These are phyloP conservation scores for Troglohyphantes excavatus DNA, from an alignment of 2,888 invertebrate genomes.

Conservation along the genomic window DNA sequence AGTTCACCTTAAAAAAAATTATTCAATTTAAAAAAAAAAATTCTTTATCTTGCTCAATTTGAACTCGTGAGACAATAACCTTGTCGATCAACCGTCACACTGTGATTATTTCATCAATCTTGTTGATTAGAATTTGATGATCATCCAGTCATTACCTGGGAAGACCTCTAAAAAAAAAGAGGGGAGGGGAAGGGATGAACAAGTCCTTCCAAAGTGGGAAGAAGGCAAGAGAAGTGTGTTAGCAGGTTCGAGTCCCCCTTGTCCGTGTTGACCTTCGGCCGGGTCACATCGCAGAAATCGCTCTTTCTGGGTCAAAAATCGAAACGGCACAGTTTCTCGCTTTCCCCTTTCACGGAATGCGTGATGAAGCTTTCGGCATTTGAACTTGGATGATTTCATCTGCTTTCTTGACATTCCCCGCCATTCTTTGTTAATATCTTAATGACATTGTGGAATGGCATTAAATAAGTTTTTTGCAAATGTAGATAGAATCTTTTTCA, in stretches of 20 bases:
- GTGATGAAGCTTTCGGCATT: neutral
- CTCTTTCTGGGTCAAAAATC: conserved; percentile 60
- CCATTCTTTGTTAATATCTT: no score
- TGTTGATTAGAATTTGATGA: no score
- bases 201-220: neutral
- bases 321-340: conserved; percentile 51
- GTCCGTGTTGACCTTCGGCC: conserved; percentile 61
- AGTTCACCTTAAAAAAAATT: no score
- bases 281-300: conserved; percentile 26
- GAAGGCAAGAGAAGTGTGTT: conserved; percentile 53
- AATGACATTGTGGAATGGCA: no score
- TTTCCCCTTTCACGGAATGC: conserved; percentile 10
- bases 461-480: no score
- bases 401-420: neutral
- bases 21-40: no score
- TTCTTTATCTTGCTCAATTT: no score
- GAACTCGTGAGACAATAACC: no score
- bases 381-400: conserved; percentile 22
- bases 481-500: no score
- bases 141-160: neutral
- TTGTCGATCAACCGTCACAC: no score
- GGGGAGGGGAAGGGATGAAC: neutral
- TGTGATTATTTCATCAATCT: no score
- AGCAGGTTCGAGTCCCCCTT: conserved; percentile 43
- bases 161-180: conserved; percentile 8